A percentile compares a stretch with the other conserved stretches of the same genome.
Conservation (phyloP, 2,888 invertebrate genomes). For the Drosophila cognata region DNA sequence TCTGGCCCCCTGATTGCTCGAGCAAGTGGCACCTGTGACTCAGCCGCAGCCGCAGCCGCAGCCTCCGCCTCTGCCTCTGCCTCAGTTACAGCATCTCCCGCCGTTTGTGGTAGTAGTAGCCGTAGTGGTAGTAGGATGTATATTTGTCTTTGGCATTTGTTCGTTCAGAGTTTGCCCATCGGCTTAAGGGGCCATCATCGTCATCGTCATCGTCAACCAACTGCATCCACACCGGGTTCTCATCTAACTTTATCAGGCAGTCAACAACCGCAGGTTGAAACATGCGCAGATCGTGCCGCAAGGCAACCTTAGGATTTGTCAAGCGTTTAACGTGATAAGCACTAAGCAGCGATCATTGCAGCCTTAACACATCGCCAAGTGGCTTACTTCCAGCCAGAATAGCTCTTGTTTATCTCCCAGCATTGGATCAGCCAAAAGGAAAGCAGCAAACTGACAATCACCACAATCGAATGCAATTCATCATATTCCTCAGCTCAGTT, state of each 20-base stretch:
- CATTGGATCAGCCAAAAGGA: no score
- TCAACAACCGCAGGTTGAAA: slow-evolving; percentile 28
- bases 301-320: slow-evolving; percentile 37
- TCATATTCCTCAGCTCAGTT: not conserved
- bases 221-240: not conserved
- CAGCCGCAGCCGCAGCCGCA: not conserved
- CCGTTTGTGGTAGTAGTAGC: not conserved
- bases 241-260: slow-evolving; percentile 11
- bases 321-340: slow-evolving; percentile 58
- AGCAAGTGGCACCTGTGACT: slow-evolving; percentile 52
- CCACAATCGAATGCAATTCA: not conserved
- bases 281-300: slow-evolving; percentile 53
- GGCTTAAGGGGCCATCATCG: slow-evolving; percentile 45
- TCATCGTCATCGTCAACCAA: slow-evolving; percentile 7
- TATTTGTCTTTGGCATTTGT: slow-evolving; percentile 72
- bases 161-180: slow-evolving; percentile 51
- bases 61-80: not conserved
- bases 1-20: slow-evolving; percentile 17
- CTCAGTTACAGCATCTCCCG: slow-evolving; percentile 9
- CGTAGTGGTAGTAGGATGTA: slow-evolving; percentile 5
- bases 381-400: slow-evolving; percentile 12
- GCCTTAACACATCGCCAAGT: slow-evolving; percentile 37
- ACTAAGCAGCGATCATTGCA: slow-evolving; percentile 46
- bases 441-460: not conserved
- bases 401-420: slow-evolving; percentile 16